Percentiles rank a stretch among this genome's conserved stretches.
Conservation (phyloP, 64 coral and sea anemone genomes). For the Pachyseris speciosa region DNA sequence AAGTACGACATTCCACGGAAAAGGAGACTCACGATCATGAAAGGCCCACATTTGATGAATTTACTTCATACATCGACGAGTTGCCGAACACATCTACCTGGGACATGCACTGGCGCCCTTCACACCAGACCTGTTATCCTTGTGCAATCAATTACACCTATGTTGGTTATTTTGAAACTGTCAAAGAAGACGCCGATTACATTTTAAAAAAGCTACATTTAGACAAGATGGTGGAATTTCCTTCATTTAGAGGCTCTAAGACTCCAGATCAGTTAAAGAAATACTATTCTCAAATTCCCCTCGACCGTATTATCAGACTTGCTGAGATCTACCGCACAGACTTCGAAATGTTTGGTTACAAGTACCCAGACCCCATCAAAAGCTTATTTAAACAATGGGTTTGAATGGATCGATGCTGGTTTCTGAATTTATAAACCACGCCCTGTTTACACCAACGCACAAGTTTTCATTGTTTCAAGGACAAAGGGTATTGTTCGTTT, state of each 20-base stretch:
- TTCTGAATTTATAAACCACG: too few relatives aligned
- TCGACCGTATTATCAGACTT: not conserved
- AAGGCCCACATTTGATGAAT: constrained; percentile 13
- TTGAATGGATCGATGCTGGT: too few relatives aligned
- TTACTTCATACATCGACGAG: not conserved
- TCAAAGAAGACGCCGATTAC: constrained; percentile 31
- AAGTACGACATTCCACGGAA: not conserved
- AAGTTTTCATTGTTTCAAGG: too few relatives aligned
- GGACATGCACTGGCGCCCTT: constrained; percentile 44
- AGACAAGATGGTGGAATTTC: constrained; percentile 8
- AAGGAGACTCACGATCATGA: not conserved
- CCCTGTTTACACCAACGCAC: too few relatives aligned
- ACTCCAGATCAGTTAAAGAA: not conserved
- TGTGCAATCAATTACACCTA: constrained; percentile 17
- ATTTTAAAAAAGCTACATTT: constrained; percentile 1
- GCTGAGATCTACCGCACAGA: not conserved
- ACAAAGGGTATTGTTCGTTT: too few relatives aligned
- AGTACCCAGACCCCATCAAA: constrained; percentile 21
- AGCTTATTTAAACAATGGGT: not conserved
- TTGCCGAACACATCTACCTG: not conserved
- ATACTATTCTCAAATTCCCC: constrained; percentile 19
- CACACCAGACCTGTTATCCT: constrained; percentile 23
- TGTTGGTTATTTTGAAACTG: constrained; percentile 9
- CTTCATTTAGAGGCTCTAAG: not conserved
- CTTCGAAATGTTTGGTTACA: constrained; percentile 34